Conservation (phyloP, 2,888 invertebrate species). For the Mesorhabditis belari region DNA sequence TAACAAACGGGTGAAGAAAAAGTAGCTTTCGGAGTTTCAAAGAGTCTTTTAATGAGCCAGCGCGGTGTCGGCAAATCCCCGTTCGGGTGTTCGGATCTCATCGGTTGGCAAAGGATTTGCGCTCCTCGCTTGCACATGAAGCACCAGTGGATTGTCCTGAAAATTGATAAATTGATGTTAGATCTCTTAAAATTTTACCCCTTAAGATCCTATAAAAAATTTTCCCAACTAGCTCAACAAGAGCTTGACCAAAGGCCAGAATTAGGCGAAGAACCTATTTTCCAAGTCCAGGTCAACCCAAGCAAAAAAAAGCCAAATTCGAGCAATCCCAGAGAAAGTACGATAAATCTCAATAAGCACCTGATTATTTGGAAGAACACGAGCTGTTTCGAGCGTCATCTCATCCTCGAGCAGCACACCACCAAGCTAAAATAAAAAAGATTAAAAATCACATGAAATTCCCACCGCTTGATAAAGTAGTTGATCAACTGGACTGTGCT, state of each 20-base stretch:
- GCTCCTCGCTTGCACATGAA: conserved; percentile 15
- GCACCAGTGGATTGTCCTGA: conserved; percentile 23
- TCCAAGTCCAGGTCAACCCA: too few species aligned
- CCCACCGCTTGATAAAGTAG: conserved; percentile 14
- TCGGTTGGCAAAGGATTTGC: background rate
- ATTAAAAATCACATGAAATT: background rate
- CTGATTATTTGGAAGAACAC: conserved; percentile 36
- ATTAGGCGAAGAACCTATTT: too few species aligned
- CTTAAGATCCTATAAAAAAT: too few species aligned
- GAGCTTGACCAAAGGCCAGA: too few species aligned
- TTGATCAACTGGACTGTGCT: conserved; percentile 25
- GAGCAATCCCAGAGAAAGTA: too few species aligned
- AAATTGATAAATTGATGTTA: conserved; percentile 2
- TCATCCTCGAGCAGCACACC: conserved; percentile 18
- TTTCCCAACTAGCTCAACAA: too few species aligned
- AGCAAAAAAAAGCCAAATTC: too few species aligned
- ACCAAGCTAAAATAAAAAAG: conserved; percentile 13
- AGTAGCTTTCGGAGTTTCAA: too few species aligned
- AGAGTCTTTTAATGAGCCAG: conserved; percentile 24
- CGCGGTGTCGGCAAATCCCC: conserved; percentile 47
- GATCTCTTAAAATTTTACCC: background rate
- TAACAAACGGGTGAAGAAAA: too few species aligned
- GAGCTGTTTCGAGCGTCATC: conserved; percentile 32
- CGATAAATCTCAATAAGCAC: conserved; percentile 17
- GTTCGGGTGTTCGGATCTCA: conserved; percentile 30